Base-by-base conservation (phyloP, 2,888 invertebrate species). In the Chouioia cunea region DNA sequence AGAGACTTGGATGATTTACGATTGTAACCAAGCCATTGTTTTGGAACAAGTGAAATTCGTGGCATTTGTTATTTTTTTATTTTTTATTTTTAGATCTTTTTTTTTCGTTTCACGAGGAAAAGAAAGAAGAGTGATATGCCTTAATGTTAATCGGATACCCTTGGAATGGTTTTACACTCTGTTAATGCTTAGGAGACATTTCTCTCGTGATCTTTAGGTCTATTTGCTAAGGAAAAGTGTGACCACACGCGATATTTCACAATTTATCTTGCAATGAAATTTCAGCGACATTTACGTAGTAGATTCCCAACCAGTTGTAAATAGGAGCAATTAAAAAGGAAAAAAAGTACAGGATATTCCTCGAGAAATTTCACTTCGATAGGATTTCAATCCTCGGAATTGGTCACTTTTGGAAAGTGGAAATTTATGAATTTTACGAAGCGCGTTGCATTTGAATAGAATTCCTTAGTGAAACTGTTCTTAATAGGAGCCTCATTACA, bases 1-100 rank as follows among this genome's bases (percentile, higher is more conserved):
- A 69, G 66, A 72, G 66, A 74, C 70, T 70, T 68, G 62, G 73
- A 76, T 75, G 69, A 73, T 73, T 73, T 73, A 73, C 69, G 62
- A 73, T 69, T 71, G 68, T 65, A 68, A 47, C 20, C 16, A 36
- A 36, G 27, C 67, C 62, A 70, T 73, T 73, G 70, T 73, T 66
- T 47, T 54, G 22, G 56, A 57, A 64, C 43, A 43, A 64, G 71
- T 67, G 71, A 71, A 71, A 71, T 60, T 65, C 48, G 58, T 63
- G 44, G 10, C 52, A 27, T 72, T 68, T 73, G 64, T 60, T 71
- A 67, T 71, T 67, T 50, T 48, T 47, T 48, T 46, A 8, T 48
- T 6, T 20, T 59, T 48, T 27, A n/a, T 15, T 59, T 59, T 59
- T 44, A n/a, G 23, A 3, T 18, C 23, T 48, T 60, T 44, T 43